phyloP scores from a whole-genome alignment of 2,797 vertebrate genomes.

The Mormyrops boulengeri region DNA sequence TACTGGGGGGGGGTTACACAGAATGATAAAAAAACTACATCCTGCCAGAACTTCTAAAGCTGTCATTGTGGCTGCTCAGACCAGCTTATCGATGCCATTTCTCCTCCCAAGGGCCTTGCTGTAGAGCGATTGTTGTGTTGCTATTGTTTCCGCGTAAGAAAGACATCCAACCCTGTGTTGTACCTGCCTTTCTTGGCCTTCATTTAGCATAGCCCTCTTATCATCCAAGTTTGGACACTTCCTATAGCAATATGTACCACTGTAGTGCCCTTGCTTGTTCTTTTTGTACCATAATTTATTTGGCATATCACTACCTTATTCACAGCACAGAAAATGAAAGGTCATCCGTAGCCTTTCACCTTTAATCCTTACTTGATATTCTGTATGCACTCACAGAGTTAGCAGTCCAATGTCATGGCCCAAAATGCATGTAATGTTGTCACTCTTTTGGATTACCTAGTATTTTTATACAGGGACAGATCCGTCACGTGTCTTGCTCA shows the following conservation, averaged over 20 bases:
- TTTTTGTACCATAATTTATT: background rate
- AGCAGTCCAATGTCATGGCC: slow-evolving; percentile 48
- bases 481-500: background rate
- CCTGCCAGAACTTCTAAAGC: background rate
- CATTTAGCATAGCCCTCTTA: background rate
- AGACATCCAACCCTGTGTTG: background rate
- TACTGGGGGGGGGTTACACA: background rate
- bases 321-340: background rate
- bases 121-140: background rate
- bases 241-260: background rate
- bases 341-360: background rate
- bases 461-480: background rate
- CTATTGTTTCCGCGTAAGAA: background rate
- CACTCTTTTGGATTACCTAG: background rate
- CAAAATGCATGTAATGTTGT: background rate
- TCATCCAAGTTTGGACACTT: background rate
- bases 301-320: background rate
- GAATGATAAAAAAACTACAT: background rate
- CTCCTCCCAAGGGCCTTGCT: background rate
- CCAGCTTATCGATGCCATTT: background rate
- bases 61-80: background rate
- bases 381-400: slow-evolving; percentile 49
- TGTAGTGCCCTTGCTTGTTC: background rate
- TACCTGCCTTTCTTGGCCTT: background rate
- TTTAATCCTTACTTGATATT: slow-evolving; percentile 34